Percentiles rank a stretch among this genome's conserved stretches.
phyloP scores from a whole-genome alignment of 92 coral and sea anemone genomes.

The Phymanthus crucifer region DNA sequence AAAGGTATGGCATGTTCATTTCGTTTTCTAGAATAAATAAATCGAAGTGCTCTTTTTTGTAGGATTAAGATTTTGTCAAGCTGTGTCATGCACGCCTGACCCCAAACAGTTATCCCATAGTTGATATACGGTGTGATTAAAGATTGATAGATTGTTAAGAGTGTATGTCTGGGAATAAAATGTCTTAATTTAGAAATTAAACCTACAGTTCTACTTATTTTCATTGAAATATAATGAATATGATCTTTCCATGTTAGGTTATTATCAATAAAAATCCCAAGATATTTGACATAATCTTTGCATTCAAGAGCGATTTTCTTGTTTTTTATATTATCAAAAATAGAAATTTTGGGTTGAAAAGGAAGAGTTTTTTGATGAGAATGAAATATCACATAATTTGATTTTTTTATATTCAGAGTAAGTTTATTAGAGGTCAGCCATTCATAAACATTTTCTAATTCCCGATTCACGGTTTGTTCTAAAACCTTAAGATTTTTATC shows the following conservation, averaged over 20 bases:
- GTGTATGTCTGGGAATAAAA: slow-evolving; percentile 22
- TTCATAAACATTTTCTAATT: slow-evolving; percentile 25
- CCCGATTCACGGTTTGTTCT: slow-evolving; percentile 32
- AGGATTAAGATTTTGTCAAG: slow-evolving; percentile 16
- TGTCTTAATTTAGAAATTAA: slow-evolving; percentile 44
- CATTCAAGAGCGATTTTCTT: slow-evolving; percentile 18
- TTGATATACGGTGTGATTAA: too few species aligned
- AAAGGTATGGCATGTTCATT: background rate
- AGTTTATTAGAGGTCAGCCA: slow-evolving; percentile 51
- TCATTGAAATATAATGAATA: slow-evolving; percentile 38
- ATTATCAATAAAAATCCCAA: slow-evolving; percentile 50
- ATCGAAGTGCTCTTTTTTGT: slow-evolving; percentile 31
- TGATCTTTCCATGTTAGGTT: slow-evolving; percentile 47
- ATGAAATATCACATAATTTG: slow-evolving; percentile 44
- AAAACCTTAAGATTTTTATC: slow-evolving; percentile 34
- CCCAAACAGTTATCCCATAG: too few species aligned
- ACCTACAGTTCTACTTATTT: slow-evolving; percentile 43
- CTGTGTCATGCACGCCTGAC: too few species aligned
- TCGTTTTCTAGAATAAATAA: slow-evolving; percentile 1
- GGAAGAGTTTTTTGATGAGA: slow-evolving; percentile 35
- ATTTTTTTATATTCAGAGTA: slow-evolving; percentile 45
- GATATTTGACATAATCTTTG: slow-evolving; percentile 56
- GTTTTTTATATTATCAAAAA: background rate
- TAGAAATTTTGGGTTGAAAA: slow-evolving; percentile 24
- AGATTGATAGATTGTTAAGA: too few species aligned